Percentiles rank a stretch among this genome's conserved stretches.
Conservation (phyloP, 1,140 invertebrate genomes). For the Wiebesia pumilae region DNA sequence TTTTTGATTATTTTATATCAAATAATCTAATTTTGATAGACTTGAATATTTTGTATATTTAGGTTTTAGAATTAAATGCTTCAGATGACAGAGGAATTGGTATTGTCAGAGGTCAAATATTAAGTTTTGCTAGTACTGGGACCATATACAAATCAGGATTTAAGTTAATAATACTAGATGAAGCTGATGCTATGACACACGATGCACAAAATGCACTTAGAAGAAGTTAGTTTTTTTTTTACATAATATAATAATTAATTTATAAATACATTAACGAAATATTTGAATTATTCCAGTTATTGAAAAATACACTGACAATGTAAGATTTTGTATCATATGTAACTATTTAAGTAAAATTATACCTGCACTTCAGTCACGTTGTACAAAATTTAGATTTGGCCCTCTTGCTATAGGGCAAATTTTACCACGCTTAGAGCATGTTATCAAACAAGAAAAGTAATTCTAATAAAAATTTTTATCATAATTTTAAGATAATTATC, state of each 20-base stretch:
- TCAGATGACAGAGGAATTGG: constrained; percentile 99
- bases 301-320: constrained; percentile 99
- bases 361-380: constrained; percentile 97
- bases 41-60: not conserved
- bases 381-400: constrained; percentile 97
- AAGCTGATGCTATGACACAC: constrained; percentile 99
- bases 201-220: constrained; percentile 99
- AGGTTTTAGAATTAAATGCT: constrained; percentile 96
- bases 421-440: constrained; percentile 89
- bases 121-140: constrained; percentile 98
- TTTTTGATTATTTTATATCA: not conserved
- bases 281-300: constrained; percentile 83
- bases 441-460: constrained; percentile 91
- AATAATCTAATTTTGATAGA: constrained; percentile 4
- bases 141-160: constrained; percentile 95
- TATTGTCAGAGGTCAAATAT: constrained; percentile 94
- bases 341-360: constrained; percentile 99
- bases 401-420: constrained; percentile 92
- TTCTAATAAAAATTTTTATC: constrained; percentile 12
- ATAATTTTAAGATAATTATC: constrained; percentile 14
- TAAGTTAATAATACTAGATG: constrained; percentile 98
- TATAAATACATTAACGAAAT: constrained; percentile 10
- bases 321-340: constrained; percentile 98
- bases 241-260: constrained; percentile 14
- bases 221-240: constrained; percentile 82